Percentiles rank a stretch among this genome's conserved stretches.
phyloP scores from a whole-genome alignment of 2,797 vertebrate genomes.

The Discoglossus pictus region DNA sequence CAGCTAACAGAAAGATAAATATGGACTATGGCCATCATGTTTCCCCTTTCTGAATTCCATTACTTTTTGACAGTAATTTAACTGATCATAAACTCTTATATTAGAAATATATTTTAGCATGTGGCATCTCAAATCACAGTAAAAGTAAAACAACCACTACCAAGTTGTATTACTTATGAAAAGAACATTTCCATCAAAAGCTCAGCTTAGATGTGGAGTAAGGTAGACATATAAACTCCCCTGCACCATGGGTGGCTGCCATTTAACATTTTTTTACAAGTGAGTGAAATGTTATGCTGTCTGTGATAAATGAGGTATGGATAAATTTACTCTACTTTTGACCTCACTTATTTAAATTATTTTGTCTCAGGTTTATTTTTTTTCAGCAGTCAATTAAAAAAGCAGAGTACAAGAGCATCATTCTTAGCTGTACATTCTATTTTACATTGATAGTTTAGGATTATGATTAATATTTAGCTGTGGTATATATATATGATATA shows the following conservation, averaged over 20 bases:
- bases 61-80: too few relatives aligned
- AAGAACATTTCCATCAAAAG: too few relatives aligned
- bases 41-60: too few relatives aligned
- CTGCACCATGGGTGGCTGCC: constrained; percentile 35
- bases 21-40: too few relatives aligned
- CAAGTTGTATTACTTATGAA: too few relatives aligned
- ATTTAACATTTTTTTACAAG: constrained; percentile 28
- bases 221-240: neutral
- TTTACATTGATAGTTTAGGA: neutral
- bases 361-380: constrained; percentile 38
- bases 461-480: constrained; percentile 15
- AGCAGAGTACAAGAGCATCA: constrained; percentile 3
- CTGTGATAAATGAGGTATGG: constrained; percentile 40
- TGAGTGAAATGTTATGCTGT: constrained; percentile 32
- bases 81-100: too few relatives aligned
- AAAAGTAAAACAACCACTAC: too few relatives aligned
- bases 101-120: too few relatives aligned
- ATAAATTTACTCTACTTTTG: constrained; percentile 28
- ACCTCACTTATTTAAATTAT: constrained; percentile 21
- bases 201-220: constrained; percentile 1
- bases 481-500: constrained; percentile 28
- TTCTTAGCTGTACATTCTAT: constrained; percentile 10
- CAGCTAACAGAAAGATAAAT: too few relatives aligned
- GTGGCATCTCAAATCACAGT: too few relatives aligned
- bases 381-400: constrained; percentile 31